Percentiles rank a stretch among this genome's conserved stretches.
phyloP scores from a whole-genome alignment of 2,888 invertebrate species.

The Iselma pallidipennis region DNA sequence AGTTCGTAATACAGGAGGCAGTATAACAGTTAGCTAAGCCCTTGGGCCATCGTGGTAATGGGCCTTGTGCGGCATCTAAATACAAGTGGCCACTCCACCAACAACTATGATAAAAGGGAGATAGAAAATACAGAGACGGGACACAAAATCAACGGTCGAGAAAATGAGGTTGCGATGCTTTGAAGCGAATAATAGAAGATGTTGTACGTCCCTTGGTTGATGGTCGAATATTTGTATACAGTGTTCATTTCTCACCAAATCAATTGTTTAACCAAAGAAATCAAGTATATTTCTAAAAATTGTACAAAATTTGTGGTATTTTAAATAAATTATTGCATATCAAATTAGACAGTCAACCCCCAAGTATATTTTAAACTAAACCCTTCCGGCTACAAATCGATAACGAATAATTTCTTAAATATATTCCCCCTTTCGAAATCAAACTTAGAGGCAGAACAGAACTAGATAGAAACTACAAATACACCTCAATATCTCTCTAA shows the following conservation, averaged over 20 bases:
- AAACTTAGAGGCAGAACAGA: not conserved
- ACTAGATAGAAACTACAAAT: not conserved
- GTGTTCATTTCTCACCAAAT: constrained; percentile 40
- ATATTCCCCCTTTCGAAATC: not conserved
- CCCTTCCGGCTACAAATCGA: not conserved
- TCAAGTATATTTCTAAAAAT: not conserved
- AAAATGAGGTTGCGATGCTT: constrained; percentile 61
- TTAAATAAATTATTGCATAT: not conserved
- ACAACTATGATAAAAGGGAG: constrained; percentile 42
- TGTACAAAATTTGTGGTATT: not conserved
- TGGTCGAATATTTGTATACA: constrained; percentile 40
- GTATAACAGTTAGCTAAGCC: constrained; percentile 42
- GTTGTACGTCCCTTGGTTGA: constrained; percentile 45
- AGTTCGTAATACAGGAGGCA: constrained; percentile 41
- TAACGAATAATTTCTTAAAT: constrained; percentile 4
- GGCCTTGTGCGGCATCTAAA: constrained; percentile 41
- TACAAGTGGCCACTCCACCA: constrained; percentile 40
- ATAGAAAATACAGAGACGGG: constrained; percentile 46
- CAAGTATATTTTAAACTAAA: not conserved
- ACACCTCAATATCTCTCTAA: not conserved
- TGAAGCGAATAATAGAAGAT: constrained; percentile 58
- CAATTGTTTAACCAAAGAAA: constrained; percentile 41
- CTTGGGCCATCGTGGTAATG: constrained; percentile 37
- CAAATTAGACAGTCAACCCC: not conserved
- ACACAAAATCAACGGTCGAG: constrained; percentile 61